Conservation (phyloP, 2,888 invertebrate genomes). For the Chymomyza fuscimana region DNA sequence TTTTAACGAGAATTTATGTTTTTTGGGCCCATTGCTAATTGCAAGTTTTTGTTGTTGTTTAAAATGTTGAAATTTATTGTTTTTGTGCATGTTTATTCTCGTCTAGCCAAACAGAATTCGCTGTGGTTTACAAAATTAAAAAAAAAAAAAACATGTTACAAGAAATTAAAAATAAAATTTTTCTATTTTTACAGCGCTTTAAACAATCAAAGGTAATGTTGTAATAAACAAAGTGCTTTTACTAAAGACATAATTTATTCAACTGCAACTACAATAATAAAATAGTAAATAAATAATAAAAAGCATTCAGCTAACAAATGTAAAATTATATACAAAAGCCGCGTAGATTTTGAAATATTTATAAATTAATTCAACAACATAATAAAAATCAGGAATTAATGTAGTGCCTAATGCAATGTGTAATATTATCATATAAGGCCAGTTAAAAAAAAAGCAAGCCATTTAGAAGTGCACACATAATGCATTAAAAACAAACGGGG, state of each 20-base stretch:
- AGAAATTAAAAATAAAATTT: slow-evolving; percentile 18
- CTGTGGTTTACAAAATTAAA: slow-evolving; percentile 3
- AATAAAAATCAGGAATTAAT: slow-evolving; percentile 59
- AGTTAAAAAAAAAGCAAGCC: slow-evolving; percentile 19
- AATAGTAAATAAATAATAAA: slow-evolving; percentile 5
- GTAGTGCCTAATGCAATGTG: slow-evolving; percentile 65
- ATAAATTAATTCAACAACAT: slow-evolving; percentile 45
- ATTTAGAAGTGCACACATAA: slow-evolving; percentile 21
- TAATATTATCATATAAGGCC: slow-evolving; percentile 25
- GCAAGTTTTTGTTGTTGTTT: slow-evolving; percentile 46
- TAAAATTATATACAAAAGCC: slow-evolving; percentile 12
- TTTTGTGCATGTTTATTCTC: slow-evolving; percentile 62
- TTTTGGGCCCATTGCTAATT: slow-evolving; percentile 55
- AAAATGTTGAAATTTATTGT: slow-evolving; percentile 56
- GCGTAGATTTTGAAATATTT: slow-evolving; percentile 43
- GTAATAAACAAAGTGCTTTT: slow-evolving; percentile 33
- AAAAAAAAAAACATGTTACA: slow-evolving; percentile 1
- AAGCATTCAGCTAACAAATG: slow-evolving; percentile 21
- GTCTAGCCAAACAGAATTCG: slow-evolving; percentile 19
- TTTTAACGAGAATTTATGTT: slow-evolving; percentile 61
- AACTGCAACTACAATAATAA: slow-evolving; percentile 27
- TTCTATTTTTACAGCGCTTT: slow-evolving; percentile 43
- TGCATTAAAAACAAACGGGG: slow-evolving; percentile 16
- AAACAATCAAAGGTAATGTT: slow-evolving; percentile 33
- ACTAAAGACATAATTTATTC: slow-evolving; percentile 45